Evolutionary conservation across 2,888 invertebrate species (phyloP).

Genomic region (Epistrophella euchroma): DNA sequence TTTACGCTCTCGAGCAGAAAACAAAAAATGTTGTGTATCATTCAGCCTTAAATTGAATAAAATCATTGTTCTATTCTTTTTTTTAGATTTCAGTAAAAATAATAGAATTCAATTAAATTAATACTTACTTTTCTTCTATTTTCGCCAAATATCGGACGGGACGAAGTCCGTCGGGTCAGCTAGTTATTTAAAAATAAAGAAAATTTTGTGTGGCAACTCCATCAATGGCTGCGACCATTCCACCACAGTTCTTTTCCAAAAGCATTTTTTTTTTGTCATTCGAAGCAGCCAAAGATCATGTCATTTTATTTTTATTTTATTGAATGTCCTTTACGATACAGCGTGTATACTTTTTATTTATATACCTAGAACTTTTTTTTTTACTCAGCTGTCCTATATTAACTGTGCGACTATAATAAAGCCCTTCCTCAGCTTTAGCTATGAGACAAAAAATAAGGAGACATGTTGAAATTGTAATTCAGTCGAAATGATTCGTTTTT

Average conservation of each 20-base stretch:
- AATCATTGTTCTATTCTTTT: too few relatives aligned
- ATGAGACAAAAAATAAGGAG: conserved; percentile 15
- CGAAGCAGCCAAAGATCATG: conserved; percentile 46
- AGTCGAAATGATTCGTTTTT: conserved; percentile 72
- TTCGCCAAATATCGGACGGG: too few relatives aligned
- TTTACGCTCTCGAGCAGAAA: too few relatives aligned
- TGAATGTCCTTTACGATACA: conserved; percentile 67
- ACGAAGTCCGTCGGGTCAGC: too few relatives aligned
- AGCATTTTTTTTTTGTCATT: conserved; percentile 42
- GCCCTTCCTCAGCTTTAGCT: conserved; percentile 21
- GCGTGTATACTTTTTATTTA: conserved; percentile 62
- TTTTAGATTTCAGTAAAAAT: too few relatives aligned
- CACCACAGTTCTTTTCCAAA: background rate
- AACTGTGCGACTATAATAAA: conserved; percentile 17
- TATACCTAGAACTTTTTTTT: conserved; percentile 28
- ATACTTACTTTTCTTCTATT: too few relatives aligned
- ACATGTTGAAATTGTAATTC: conserved; percentile 75
- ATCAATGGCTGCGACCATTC: conserved; percentile 6
- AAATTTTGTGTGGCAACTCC: background rate
- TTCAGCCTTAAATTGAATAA: too few relatives aligned
- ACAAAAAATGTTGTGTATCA: too few relatives aligned
- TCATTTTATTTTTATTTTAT: conserved; percentile 75
- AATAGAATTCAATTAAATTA: too few relatives aligned
- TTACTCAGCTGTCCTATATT: conserved; percentile 13
- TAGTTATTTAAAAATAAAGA: background rate